Percentiles rank a stretch among this genome's conserved stretches.
Conservation (phyloP, 1,140 invertebrate genomes). For the fruit fly (Drosophila melanogaster) region Release_6_plus_ISO1_MT NT_033779.5:7707501-7708000, state of each 20-base stretch:
- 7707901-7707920: conserved; percentile 92
- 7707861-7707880: conserved; percentile 94
- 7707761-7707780: conserved; percentile 94
- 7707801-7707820: conserved; percentile 84
- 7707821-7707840: conserved; percentile 95
- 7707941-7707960: conserved; percentile 94
- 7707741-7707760: conserved; percentile 89
- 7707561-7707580: conserved; percentile 53
- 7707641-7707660: conserved; percentile 84
- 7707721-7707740: conserved; percentile 92
- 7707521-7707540: conserved; percentile 80
- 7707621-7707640: conserved; percentile 84
- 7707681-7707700: conserved; percentile 96
- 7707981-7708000: not conserved
- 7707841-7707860: conserved; percentile 97
- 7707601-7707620: conserved; percentile 73
- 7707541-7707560: conserved; percentile 74
- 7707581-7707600: conserved; percentile 40
- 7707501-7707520: conserved; percentile 81
- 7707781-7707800: conserved; percentile 87
- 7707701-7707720: conserved; percentile 91
- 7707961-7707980: conserved; percentile 86
- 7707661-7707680: conserved; percentile 91
- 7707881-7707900: conserved; percentile 90
- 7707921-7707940: conserved; percentile 94